These are phyloP conservation scores for Mastigias papua DNA, from an alignment of 30 jellyfish, hydroid and myxozoan species.

Conservation along the genomic window DNA sequence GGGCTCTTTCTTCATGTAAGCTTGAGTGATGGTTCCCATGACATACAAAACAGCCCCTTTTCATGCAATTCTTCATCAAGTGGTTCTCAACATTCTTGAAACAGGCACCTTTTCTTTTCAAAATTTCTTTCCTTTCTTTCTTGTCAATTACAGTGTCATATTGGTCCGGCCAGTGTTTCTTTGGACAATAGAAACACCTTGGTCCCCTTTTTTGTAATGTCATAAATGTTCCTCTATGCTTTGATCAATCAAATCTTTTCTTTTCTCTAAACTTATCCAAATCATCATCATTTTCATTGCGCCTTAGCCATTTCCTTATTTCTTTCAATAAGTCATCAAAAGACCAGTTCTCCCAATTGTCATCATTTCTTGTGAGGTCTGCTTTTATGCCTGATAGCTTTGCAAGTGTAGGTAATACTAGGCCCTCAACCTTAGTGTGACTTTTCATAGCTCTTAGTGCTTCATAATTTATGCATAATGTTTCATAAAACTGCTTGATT, in stretches of 20 bases:
- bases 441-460: conserved; percentile 53
- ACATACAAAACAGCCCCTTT: conserved; percentile 54
- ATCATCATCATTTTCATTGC: conserved; percentile 33
- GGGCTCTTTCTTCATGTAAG: conserved; percentile 53
- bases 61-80: conserved; percentile 41
- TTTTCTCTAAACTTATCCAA: conserved; percentile 1
- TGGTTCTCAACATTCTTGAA: conserved; percentile 59
- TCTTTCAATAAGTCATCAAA: conserved; percentile 38
- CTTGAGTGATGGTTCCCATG: conserved; percentile 68
- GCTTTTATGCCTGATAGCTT: conserved; percentile 50
- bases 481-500: conserved; percentile 52
- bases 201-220: conserved; percentile 34
- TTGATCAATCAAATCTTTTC: neutral
- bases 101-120: conserved; percentile 51
- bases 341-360: conserved; percentile 48
- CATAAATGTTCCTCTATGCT: conserved; percentile 25
- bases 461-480: conserved; percentile 46
- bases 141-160: conserved; percentile 27
- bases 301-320: conserved; percentile 51
- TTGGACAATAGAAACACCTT: conserved; percentile 56
- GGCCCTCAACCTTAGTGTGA: conserved; percentile 36
- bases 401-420: conserved; percentile 37
- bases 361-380: conserved; percentile 63
- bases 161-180: conserved; percentile 70
- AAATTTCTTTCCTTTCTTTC: conserved; percentile 40